Base-by-base conservation (phyloP, 2,113 vertebrate species). In the Lagopus leucura region DNA sequence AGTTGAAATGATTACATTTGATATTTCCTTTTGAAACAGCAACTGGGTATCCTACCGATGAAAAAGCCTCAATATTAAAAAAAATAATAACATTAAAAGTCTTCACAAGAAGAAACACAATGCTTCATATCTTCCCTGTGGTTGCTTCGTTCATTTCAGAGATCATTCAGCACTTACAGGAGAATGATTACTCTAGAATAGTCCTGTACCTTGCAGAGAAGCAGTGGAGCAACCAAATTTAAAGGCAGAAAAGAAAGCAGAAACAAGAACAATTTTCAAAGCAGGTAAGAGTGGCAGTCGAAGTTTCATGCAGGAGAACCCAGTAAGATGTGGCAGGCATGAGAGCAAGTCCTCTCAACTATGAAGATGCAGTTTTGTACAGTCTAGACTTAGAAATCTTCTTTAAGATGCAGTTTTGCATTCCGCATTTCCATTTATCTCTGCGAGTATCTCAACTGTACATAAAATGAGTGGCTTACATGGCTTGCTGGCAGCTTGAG, bases 401-500 rank as follows among this genome's bases (percentile, higher is more conserved):
- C 54, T 57, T 30, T 25, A 74, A 86, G 47, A 57, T n/a, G 36
- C 43, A 13, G 2, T 78, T 86, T 86, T 78, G 15, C n/a, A 4
- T 17, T 16, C 34, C 40, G 45, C 58, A 16, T 11, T 91, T 79
- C 61, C 27, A 34, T 73, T 81, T 64, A 83, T 28, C 69, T 90
- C 50, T 82, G 75, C 50, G 77, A 67, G n/a, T 40, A 28, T 74
- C 24, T 13, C 45, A 81, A 8, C 3, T 60, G 16, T 11, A 28
- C 28, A 50, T 47, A 80, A 88, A 79, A 54, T 36, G 86, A 55
- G 54, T 60, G 74, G 13, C 98, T 98, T 97, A 99, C 99, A 99
- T 98, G 24, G 95, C 55, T 67, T 97, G 98, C 63, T 98, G 98
- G 90, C 98, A 99, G 92, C 89, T 98, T 19, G 97, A 89, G 14